Conservation (phyloP, 2,113 vertebrate species). For the Campylomormyrus numenius region DNA sequence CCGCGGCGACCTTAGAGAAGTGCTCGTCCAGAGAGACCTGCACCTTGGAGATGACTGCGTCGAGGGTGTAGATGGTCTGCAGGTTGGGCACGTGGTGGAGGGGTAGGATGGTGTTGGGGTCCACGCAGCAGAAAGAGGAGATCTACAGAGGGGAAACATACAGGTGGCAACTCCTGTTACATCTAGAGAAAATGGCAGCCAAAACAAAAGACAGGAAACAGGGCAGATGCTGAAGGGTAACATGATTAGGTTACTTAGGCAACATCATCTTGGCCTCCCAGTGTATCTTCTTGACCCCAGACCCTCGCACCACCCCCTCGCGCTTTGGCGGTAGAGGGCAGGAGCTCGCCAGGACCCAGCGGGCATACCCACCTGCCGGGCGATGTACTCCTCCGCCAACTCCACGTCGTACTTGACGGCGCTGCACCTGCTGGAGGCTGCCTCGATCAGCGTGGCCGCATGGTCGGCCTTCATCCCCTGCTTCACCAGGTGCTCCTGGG, state of each 20-base stretch:
- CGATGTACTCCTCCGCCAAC: slow-evolving; percentile 94
- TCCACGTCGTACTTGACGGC: slow-evolving; percentile 90
- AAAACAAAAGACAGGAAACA: not conserved
- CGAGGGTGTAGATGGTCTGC: slow-evolving; percentile 90
- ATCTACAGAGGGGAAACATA: slow-evolving; percentile 64
- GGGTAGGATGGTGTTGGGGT: slow-evolving; percentile 76
- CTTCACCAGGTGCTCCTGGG: slow-evolving; percentile 81
- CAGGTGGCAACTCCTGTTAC: not conserved
- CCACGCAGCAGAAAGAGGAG: slow-evolving; percentile 82
- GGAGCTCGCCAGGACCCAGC: not conserved
- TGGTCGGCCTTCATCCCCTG: slow-evolving; percentile 93
- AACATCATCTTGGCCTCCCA: not conserved
- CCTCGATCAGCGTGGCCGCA: slow-evolving; percentile 73
- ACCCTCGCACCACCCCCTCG: not conserved
- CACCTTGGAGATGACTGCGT: slow-evolving; percentile 93
- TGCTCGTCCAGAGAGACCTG: slow-evolving; percentile 95
- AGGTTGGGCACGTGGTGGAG: slow-evolving; percentile 87
- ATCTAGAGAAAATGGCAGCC: not conserved
- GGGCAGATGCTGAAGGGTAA: not conserved
- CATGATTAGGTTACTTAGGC: not conserved
- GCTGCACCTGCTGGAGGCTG: slow-evolving; percentile 77
- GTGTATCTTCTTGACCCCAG: not conserved
- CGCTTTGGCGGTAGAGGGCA: not conserved
- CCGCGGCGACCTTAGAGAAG: slow-evolving; percentile 86
- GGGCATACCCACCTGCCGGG: slow-evolving; percentile 70